A percentile compares a stretch with the other conserved stretches of the same genome.
Evolutionary conservation across 1,140 invertebrate genomes (phyloP).

Genomic region (Microplitis mediator): DNA sequence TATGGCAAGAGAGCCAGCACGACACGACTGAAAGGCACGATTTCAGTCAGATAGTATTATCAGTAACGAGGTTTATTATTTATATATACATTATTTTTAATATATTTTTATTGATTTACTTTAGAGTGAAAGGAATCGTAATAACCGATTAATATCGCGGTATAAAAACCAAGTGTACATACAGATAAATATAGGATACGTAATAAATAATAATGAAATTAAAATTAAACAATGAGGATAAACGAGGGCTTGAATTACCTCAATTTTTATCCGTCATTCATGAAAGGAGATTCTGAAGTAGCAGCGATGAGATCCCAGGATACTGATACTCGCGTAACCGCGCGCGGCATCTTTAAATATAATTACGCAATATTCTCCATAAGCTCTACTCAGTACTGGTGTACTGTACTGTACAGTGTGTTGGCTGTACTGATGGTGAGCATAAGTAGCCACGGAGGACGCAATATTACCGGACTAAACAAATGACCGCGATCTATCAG

Average conservation of each 20-base stretch:
- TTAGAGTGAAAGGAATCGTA: neutral
- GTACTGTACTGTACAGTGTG: neutral
- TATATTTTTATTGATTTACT: neutral
- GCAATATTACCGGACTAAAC: slow-evolving; percentile 43
- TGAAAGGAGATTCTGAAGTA: slow-evolving; percentile 9
- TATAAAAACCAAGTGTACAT: no score
- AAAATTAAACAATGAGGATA: neutral
- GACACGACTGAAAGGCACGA: slow-evolving; percentile 1
- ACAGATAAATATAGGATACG: no score
- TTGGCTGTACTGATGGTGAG: no score
- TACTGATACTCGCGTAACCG: slow-evolving; percentile 17
- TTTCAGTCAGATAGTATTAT: slow-evolving; percentile 12
- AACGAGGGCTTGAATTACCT: neutral
- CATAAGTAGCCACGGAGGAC: slow-evolving; percentile 34
- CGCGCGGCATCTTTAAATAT: slow-evolving; percentile 14
- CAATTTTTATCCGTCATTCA: slow-evolving; percentile 21
- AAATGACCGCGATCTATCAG: slow-evolving; percentile 56
- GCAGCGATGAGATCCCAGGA: slow-evolving; percentile 1
- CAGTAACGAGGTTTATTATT: neutral
- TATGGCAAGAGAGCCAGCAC: neutral
- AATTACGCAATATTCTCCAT: slow-evolving; percentile 10
- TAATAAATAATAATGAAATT: neutral
- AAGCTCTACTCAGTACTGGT: neutral
- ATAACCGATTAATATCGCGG: neutral
- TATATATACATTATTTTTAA: neutral